phyloP scores from a whole-genome alignment of 2,797 vertebrate species.

The Odontamblyopus lacepedii region DNA sequence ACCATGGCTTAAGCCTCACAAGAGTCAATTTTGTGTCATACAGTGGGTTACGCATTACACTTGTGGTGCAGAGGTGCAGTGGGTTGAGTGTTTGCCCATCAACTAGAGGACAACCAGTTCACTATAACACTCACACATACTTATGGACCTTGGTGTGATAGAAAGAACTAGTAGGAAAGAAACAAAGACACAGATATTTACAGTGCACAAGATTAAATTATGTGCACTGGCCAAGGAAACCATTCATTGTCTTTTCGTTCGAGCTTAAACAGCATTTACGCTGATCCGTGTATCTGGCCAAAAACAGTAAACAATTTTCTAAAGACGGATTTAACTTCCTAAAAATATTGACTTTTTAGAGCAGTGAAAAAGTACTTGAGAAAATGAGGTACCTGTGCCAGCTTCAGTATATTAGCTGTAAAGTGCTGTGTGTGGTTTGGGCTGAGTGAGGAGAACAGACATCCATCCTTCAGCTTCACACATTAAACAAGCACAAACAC shows the following conservation, averaged over 20 bases:
- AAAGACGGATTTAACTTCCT: constrained; percentile 27
- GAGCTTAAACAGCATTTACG: neutral
- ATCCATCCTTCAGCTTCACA: constrained; percentile 4
- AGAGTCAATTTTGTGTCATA: no score
- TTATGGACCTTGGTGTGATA: no score
- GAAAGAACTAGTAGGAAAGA: no score
- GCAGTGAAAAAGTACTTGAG: constrained; percentile 70
- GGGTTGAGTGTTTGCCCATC: no score
- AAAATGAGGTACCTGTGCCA: constrained; percentile 73
- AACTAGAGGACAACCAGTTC: no score
- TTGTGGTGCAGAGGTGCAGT: no score
- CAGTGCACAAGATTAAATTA: no score
- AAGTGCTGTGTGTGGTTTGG: constrained; percentile 45
- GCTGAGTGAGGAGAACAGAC: neutral
- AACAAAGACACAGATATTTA: no score
- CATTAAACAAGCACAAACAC: neutral
- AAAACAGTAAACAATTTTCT: constrained; percentile 4
- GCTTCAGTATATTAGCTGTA: constrained; percentile 65
- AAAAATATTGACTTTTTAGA: constrained; percentile 61
- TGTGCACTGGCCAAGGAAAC: no score
- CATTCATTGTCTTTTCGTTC: neutral
- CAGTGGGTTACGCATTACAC: no score
- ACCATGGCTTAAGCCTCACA: no score
- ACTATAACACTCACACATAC: no score
- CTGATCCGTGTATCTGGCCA: neutral